Evolutionary conservation across 1,140 invertebrate genomes (phyloP).

Genomic region (Caenorhabditis latens): DNA sequence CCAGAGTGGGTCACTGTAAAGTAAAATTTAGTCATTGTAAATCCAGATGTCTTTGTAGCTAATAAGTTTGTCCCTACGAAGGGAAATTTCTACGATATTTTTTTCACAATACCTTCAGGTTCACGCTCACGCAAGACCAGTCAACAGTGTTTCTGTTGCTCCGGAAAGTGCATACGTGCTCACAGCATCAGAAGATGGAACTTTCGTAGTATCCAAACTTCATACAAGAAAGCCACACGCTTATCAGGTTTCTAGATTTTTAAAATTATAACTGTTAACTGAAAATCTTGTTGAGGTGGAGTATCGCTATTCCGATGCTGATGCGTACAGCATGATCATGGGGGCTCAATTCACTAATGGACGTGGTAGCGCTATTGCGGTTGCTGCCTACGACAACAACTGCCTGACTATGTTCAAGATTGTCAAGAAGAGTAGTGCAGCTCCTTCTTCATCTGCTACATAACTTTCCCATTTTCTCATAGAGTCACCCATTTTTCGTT

Average conservation of each 20-base stretch:
- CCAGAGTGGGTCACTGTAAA: no score
- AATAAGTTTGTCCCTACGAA: no score
- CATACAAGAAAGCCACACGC: conserved; percentile 63
- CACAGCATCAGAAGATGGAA: conserved; percentile 53
- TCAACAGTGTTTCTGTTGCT: conserved; percentile 59
- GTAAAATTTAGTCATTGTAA: no score
- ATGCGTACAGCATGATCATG: conserved; percentile 16
- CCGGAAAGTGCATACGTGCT: conserved; percentile 63
- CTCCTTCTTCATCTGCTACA: not conserved
- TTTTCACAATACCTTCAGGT: conserved; percentile 1
- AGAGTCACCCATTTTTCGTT: not conserved
- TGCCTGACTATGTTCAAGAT: conserved; percentile 55
- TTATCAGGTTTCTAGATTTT: conserved; percentile 45
- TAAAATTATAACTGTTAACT: not conserved
- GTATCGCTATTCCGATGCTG: conserved; percentile 49
- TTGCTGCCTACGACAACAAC: conserved; percentile 44
- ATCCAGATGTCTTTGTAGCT: no score
- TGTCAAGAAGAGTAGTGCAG: conserved; percentile 17
- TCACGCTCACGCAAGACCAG: conserved; percentile 58
- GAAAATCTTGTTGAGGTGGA: conserved; percentile 22
- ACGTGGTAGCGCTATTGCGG: conserved; percentile 50
- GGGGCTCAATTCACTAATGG: conserved; percentile 61
- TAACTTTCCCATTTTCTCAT: not conserved
- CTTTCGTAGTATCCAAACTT: conserved; percentile 58
- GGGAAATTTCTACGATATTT: no score